A percentile compares a stretch with the other conserved stretches of the same genome.
Conservation (phyloP, 1,140 invertebrate genomes). For the Eubasilissa regina region DNA sequence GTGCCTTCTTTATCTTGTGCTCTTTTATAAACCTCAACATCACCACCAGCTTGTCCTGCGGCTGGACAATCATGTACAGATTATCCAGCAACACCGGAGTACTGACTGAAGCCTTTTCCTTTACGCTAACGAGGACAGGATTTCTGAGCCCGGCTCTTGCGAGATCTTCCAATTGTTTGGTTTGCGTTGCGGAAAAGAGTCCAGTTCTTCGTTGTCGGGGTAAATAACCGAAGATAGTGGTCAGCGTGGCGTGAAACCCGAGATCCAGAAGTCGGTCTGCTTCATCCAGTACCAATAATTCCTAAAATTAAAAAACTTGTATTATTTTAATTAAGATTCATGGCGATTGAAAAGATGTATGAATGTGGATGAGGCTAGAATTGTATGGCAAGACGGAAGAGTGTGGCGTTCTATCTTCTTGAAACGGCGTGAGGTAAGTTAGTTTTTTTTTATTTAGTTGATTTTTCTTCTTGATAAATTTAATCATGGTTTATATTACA, state of each 20-base stretch:
- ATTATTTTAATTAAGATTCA: too few species aligned
- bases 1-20: conserved; percentile 80
- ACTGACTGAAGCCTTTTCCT: conserved; percentile 85
- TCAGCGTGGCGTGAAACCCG: conserved; percentile 91
- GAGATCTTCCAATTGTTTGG: conserved; percentile 92
- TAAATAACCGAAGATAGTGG: conserved; percentile 91
- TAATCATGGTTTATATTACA: too few species aligned
- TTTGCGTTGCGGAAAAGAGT: conserved; percentile 98
- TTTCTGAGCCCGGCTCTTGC: conserved; percentile 95
- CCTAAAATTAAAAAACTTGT: conserved; percentile 73
- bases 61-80: conserved; percentile 84
- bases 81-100: conserved; percentile 90
- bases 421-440: too few species aligned
- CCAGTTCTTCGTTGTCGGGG: conserved; percentile 96
- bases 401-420: too few species aligned
- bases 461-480: too few species aligned
- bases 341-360: too few species aligned
- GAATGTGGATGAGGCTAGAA: too few species aligned
- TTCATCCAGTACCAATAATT: conserved; percentile 96
- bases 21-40: conserved; percentile 67
- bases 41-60: conserved; percentile 68
- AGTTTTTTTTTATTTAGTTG: too few species aligned
- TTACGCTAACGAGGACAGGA: conserved; percentile 92
- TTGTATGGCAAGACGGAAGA: too few species aligned
- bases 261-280: conserved; percentile 95